Base-by-base conservation (phyloP, 2,888 invertebrate species). In the Catocala sponsa region DNA sequence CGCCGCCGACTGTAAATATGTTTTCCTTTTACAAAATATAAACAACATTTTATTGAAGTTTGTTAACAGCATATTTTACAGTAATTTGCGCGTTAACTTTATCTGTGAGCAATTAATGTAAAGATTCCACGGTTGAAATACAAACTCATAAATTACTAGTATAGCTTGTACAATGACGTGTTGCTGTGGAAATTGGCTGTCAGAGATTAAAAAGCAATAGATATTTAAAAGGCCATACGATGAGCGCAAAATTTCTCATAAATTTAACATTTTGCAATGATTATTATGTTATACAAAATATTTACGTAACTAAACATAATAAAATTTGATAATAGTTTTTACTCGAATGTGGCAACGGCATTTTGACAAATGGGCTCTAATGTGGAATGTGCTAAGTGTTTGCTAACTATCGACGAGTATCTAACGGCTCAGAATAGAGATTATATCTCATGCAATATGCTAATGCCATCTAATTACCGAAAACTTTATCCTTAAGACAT, bases 401-500 rank as follows among this genome's bases (percentile, higher is more conserved):
- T 67, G 65, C 63, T 63, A 68, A 76, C 68, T 67, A 63, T 65
- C 62, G 58, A 60, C 55, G 62, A 59, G 55, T 73, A 51, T 68
- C 72, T 66, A 74, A 55, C 61, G 51, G 70, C 61, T 68, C 69
- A 77, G 72, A 76, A 78, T 76, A 73, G 65, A 74, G 69, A 76
- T 76, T 65, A 65, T 60, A 76, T 73, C 84, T 82, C 87, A 91
- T 78, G 79, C 84, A 77, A 87, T 88, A 91, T 88, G 87, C 84
- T 89, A 92, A 91, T 91, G 88, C 85, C 86, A 87, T 89, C 89
- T 91, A 92, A 92, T 92, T 92, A 90, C 85, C 78, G 79, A 87
- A 89, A 89, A 84, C 78, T 86, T 64, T 88, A 91, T 91, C 87
- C 90, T 80, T 87, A 86, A 90, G 88, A 86, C 89, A 91, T 91